A percentile compares a stretch with the other conserved stretches of the same genome.
These are phyloP conservation scores for Alethe castanea DNA, from an alignment of 2,113 vertebrate species.

Conservation along the genomic window DNA sequence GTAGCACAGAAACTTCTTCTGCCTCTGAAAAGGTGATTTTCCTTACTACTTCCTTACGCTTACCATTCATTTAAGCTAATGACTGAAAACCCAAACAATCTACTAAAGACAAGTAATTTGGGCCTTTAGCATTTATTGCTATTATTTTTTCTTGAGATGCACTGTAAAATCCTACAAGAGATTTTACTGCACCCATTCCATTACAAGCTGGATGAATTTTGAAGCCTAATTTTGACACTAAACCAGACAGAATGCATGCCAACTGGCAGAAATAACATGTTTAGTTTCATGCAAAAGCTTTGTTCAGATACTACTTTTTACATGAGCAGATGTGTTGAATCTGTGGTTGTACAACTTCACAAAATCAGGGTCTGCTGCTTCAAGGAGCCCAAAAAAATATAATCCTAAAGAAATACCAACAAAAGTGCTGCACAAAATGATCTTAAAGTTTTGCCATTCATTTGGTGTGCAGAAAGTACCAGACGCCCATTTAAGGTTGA, in stretches of 20 bases:
- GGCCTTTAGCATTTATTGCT: neutral
- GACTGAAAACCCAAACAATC: neutral
- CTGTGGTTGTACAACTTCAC: neutral
- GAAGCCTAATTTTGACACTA: neutral
- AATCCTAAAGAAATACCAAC: accelerated
- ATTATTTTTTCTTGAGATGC: neutral
- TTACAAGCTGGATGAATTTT: neutral
- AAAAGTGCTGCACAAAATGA: neutral
- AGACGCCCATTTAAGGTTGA: neutral
- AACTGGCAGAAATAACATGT: neutral
- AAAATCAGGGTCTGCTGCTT: neutral
- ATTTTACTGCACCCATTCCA: neutral
- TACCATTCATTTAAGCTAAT: neutral
- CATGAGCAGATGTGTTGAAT: neutral
- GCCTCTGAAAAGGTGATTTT: neutral
- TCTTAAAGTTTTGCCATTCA: neutral
- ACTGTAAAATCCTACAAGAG: neutral
- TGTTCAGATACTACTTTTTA: neutral
- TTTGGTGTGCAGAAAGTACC: neutral
- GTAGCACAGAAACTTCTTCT: neutral
- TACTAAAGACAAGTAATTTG: neutral
- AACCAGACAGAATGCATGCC: neutral
- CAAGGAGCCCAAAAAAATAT: neutral
- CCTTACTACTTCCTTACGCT: neutral
- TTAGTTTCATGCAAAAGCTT: neutral